phyloP scores from a whole-genome alignment of 2,797 vertebrate species.

The Neomorphus geoffroyi region DNA sequence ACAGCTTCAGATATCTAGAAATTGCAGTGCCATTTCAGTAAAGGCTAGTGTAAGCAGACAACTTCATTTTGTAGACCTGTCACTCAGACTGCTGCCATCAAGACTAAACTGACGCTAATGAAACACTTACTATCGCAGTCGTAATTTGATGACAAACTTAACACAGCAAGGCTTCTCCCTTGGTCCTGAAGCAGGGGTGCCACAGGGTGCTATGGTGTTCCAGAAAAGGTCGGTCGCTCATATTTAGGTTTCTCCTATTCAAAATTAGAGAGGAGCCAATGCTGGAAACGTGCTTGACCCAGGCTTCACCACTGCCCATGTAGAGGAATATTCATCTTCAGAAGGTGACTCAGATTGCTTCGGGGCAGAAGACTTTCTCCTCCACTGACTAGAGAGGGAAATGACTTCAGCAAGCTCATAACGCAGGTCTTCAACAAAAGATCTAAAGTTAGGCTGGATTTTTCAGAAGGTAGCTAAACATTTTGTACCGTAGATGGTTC shows the following conservation, averaged over 20 bases:
- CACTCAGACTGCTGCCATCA: neutral
- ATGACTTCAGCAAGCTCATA: neutral
- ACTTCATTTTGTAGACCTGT: conserved; percentile 27
- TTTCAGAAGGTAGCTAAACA: neutral
- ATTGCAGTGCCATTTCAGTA: conserved; percentile 20
- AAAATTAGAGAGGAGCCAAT: neutral
- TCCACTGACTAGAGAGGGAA: neutral
- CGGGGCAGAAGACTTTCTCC: neutral
- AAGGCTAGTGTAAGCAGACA: conserved; percentile 7
- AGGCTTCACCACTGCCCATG: rapidly evolving
- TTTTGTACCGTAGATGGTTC: neutral
- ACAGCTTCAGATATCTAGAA: conserved; percentile 31
- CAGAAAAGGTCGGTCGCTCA: neutral
- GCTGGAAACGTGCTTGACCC: neutral
- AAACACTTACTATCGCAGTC: neutral
- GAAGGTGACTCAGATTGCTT: neutral
- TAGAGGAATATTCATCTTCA: neutral
- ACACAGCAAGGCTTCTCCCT: neutral
- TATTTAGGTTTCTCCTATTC: neutral
- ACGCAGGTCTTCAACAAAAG: neutral
- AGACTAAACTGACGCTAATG: neutral
- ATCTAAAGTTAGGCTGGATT: neutral
- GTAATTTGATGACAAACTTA: neutral
- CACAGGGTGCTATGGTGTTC: rapidly evolving
- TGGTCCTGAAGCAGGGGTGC: neutral